phyloP scores from a whole-genome alignment of 2,888 invertebrate genomes.

The Rhodophaea formosa region DNA sequence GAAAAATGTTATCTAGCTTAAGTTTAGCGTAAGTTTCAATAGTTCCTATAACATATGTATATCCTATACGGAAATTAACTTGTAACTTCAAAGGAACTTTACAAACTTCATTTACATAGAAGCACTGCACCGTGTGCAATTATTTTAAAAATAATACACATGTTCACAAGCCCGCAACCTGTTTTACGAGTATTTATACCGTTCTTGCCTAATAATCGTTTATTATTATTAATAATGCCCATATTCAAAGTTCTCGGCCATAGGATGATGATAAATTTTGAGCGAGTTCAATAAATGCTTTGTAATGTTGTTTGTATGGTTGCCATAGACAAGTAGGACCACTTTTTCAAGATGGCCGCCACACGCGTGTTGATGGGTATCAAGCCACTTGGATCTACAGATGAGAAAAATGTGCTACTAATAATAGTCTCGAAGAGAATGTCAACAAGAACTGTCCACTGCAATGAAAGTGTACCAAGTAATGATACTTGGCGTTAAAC shows the following conservation, averaged over 20 bases:
- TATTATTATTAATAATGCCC: not conserved
- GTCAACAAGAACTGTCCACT: constrained; percentile 4
- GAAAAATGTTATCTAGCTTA: too few relatives aligned
- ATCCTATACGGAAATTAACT: not conserved
- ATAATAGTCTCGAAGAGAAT: constrained; percentile 9
- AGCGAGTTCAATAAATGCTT: not conserved
- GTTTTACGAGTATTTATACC: not conserved
- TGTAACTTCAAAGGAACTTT: not conserved
- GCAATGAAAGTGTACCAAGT: constrained; percentile 7
- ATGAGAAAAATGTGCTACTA: constrained; percentile 12
- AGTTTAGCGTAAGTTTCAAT: too few relatives aligned
- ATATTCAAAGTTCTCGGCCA: not conserved
- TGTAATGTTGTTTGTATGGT: not conserved
- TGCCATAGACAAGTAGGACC: constrained; percentile 41
- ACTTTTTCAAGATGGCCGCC: constrained; percentile 70
- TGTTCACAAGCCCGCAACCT: not conserved
- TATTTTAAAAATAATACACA: not conserved
- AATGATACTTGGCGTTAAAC: constrained; percentile 41
- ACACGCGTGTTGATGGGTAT: constrained; percentile 30
- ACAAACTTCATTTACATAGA: not conserved
- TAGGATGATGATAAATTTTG: not conserved
- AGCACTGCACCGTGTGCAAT: not conserved
- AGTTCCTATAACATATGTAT: too few relatives aligned
- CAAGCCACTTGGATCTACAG: constrained; percentile 9
- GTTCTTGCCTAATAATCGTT: not conserved